Evolutionary conservation across 2,797 vertebrate species (phyloP).

Genomic region (Scyliorhinus canicula): DNA sequence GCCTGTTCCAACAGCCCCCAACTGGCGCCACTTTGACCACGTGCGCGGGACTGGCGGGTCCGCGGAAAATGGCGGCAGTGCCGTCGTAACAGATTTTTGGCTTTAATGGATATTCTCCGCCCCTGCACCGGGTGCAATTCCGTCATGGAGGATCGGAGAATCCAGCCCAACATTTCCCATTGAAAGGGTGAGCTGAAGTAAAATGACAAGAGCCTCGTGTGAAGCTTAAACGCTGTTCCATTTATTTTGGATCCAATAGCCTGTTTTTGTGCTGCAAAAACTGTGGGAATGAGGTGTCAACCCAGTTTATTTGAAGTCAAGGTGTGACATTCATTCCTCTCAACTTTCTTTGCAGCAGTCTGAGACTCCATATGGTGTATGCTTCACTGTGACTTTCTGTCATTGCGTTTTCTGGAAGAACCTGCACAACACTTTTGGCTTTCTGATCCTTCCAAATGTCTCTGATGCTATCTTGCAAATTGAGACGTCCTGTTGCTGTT

Average conservation of each 20-base stretch:
- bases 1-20: too few species aligned
- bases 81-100: too few species aligned
- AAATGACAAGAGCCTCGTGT: background rate
- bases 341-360: background rate
- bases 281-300: background rate
- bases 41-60: too few species aligned
- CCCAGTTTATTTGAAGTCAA: background rate
- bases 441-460: background rate
- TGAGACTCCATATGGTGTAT: background rate
- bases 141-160: too few species aligned
- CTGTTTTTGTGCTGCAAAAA: background rate
- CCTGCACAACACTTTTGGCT: too few species aligned
- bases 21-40: too few species aligned
- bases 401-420: background rate
- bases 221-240: background rate
- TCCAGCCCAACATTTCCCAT: background rate
- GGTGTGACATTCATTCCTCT: background rate
- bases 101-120: too few species aligned
- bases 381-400: background rate
- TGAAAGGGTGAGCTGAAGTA: background rate
- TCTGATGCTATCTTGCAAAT: background rate
- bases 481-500: background rate
- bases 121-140: too few species aligned
- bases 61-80: too few species aligned
- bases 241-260: background rate